Base-by-base conservation (phyloP, 2,888 invertebrate species). In the Catocala sponsa region DNA sequence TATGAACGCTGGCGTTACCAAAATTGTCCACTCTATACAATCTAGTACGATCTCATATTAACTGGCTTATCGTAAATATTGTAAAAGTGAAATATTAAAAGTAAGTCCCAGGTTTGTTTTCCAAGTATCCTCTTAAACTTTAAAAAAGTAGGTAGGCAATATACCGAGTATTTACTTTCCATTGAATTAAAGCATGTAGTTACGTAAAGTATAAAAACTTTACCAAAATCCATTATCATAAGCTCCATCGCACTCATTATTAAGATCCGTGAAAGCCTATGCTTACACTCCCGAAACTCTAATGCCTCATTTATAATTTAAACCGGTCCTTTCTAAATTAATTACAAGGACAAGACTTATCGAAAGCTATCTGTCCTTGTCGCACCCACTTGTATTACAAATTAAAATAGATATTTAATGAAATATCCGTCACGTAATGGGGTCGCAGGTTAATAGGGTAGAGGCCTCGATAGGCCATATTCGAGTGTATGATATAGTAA, bases 401-500 rank as follows among this genome's bases (percentile, higher is more conserved):
- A 79, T 74, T 78, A 68, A 77, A 79, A 80, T 74, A 60, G 65
- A 59, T 59, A 59, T 50, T 59, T 76, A 72, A 76, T 75, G 71
- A 74, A 77, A 78, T 68, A 66, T 76, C 73, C 69, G 15, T 70
- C 70, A 61, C 62, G 69, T 81, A 87, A 87, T 84, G 74, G 81
- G 86, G 85, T 87, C 84, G 80, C 67, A 85, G 86, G 87, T 85
- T 83, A 86, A 84, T 73, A 77, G 78, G 83, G 80, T 81, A 79
- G 78, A 77, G 74, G 77, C 73, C 78, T 74, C 66, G 11, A 68
- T 57, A 72, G 66, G 69, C 55, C 68, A 71, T 72, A 70, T 70
- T 53, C 41, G 32, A 59, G 55, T 49, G 10, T 32, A 46, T 35
- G 10, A 42, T 58, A 61, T 15, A 38, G 35, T 38, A 38, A 38